phyloP scores from a whole-genome alignment of 2,113 vertebrate species.

The Saccopteryx leptura region DNA sequence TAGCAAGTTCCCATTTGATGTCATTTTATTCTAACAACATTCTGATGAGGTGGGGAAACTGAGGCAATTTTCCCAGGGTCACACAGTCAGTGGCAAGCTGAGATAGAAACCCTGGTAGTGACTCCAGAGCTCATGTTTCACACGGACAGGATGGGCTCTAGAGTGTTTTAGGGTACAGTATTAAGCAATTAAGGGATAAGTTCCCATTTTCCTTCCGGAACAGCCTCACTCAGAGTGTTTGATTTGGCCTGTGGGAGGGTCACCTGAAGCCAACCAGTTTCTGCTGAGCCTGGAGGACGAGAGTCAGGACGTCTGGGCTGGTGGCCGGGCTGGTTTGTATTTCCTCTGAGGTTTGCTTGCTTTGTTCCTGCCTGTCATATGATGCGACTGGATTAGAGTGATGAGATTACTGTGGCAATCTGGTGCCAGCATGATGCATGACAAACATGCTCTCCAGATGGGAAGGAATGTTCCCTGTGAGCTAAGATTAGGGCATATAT shows the following conservation, averaged over 20 bases:
- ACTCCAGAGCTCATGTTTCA: not conserved
- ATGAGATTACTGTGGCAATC: not conserved
- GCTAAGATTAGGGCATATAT: not conserved
- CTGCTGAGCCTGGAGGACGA: not conserved
- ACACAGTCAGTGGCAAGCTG: not conserved
- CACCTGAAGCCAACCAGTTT: not conserved
- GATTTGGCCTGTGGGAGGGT: constrained; percentile 1
- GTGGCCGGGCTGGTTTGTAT: not conserved
- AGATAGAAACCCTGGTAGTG: not conserved
- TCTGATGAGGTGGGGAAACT: not conserved
- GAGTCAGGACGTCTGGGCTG: constrained; percentile 28
- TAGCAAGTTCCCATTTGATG: not conserved
- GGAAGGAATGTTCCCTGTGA: not conserved
- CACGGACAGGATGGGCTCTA: not conserved
- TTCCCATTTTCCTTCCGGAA: not conserved
- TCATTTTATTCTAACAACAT: not conserved
- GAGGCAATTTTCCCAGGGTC: not conserved
- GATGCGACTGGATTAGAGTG: not conserved
- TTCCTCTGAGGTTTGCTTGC: not conserved
- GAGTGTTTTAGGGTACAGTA: not conserved
- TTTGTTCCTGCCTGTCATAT: not conserved
- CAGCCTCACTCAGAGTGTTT: not conserved
- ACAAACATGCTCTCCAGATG: not conserved
- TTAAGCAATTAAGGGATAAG: constrained; percentile 11
- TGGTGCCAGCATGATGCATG: not conserved